Evolutionary conservation across 1,140 invertebrate genomes (phyloP).

Genomic region (Drosophila arawakana): DNA sequence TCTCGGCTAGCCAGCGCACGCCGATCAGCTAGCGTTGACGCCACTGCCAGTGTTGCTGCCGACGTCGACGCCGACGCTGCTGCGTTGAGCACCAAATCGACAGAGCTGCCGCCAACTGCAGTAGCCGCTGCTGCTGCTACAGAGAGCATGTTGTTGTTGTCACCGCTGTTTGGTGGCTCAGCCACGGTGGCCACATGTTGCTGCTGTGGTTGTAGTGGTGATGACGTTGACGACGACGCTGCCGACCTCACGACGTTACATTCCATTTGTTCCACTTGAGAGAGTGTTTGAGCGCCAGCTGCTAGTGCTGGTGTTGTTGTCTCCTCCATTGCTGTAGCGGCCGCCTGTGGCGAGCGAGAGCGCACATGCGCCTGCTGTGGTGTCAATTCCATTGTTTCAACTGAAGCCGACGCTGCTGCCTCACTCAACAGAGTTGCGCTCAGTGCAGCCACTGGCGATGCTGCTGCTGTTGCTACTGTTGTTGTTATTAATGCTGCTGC

Average conservation of each 20-base stretch:
- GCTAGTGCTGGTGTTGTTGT: slow-evolving; percentile 50
- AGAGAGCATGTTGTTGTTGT: slow-evolving; percentile 5
- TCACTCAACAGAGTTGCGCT: slow-evolving; percentile 59
- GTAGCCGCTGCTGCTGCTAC: slow-evolving; percentile 37
- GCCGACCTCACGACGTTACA: slow-evolving; percentile 31
- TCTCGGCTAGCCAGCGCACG: slow-evolving; percentile 67
- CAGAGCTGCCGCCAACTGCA: background rate
- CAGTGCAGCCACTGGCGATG: slow-evolving; percentile 62
- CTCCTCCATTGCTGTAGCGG: slow-evolving; percentile 55
- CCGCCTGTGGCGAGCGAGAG: slow-evolving; percentile 61
- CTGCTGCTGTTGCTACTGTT: slow-evolving; percentile 31
- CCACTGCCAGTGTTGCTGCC: slow-evolving; percentile 62
- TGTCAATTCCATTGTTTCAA: slow-evolving; percentile 67
- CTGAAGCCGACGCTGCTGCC: slow-evolving; percentile 59
- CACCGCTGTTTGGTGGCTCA: slow-evolving; percentile 11
- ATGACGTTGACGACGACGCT: slow-evolving; percentile 16
- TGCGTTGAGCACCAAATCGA: slow-evolving; percentile 41
- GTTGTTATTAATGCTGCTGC: background rate
- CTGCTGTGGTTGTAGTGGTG: slow-evolving; percentile 35
- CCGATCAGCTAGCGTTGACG: slow-evolving; percentile 66
- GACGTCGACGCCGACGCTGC: slow-evolving; percentile 43
- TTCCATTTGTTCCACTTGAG: slow-evolving; percentile 57
- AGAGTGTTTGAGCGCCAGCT: slow-evolving; percentile 40
- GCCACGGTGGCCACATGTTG: slow-evolving; percentile 63
- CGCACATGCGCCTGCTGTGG: slow-evolving; percentile 73